Evolutionary conservation across 2,797 vertebrate species (phyloP).

Genomic region (Megaceryle alcyon): DNA sequence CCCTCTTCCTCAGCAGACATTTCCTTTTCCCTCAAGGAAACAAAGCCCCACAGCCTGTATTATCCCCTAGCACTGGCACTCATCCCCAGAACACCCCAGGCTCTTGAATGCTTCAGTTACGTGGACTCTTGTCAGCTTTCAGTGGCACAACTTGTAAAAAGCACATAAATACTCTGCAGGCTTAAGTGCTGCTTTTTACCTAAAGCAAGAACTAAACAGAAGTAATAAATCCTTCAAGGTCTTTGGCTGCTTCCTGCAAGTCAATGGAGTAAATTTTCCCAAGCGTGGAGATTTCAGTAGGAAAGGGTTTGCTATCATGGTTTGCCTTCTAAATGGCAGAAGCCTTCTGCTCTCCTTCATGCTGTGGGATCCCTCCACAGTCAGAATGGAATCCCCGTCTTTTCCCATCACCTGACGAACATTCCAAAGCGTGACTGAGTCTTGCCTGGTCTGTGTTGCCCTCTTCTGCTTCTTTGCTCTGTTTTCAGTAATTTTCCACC

Average conservation of each 20-base stretch:
- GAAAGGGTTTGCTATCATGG: not conserved
- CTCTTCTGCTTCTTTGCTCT: not conserved
- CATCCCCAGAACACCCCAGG: not conserved
- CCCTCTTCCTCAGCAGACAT: not conserved
- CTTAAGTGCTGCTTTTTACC: not conserved
- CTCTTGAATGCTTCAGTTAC: not conserved
- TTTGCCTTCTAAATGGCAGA: not conserved
- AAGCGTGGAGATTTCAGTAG: not conserved
- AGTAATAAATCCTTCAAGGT: not conserved
- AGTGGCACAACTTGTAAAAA: not conserved
- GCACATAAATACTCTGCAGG: not conserved
- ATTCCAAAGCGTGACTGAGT: not conserved
- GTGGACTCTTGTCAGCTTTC: not conserved
- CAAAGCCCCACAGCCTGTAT: not conserved
- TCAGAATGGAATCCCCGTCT: not conserved
- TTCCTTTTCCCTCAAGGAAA: not conserved
- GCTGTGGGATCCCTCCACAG: not conserved
- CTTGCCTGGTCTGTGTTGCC: not conserved
- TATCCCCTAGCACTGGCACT: not conserved
- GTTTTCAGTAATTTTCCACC: slow-evolving; percentile 26
- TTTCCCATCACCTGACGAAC: not conserved
- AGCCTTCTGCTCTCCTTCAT: not conserved
- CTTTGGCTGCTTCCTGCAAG: not conserved
- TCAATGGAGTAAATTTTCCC: not conserved
- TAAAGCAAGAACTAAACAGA: not conserved